phyloP scores from a whole-genome alignment of 2,113 vertebrate species.

The Irena cyanogastra region DNA sequence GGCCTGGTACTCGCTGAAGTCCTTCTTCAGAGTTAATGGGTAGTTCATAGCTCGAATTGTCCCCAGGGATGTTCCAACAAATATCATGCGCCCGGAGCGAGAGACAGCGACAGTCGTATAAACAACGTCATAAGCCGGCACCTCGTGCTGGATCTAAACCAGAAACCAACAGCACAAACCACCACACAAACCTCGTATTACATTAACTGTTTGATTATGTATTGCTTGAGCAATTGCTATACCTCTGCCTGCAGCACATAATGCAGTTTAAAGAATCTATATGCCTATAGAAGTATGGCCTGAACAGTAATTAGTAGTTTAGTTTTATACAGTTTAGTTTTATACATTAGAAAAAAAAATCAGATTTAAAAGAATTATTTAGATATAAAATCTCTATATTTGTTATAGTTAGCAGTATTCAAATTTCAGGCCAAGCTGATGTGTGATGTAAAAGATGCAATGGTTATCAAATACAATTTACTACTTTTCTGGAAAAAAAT shows the following conservation, averaged over 20 bases:
- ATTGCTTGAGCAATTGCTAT: background rate
- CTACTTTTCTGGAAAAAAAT: background rate
- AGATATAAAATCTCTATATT: background rate
- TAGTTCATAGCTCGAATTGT: slow-evolving; percentile 85
- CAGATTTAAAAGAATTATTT: background rate
- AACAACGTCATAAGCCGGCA: slow-evolving; percentile 72
- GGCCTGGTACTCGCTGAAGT: slow-evolving; percentile 85
- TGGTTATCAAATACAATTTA: background rate
- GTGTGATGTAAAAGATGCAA: background rate
- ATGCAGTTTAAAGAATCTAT: background rate
- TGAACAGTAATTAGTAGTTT: background rate
- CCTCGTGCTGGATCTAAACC: slow-evolving; percentile 82
- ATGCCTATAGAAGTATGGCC: background rate
- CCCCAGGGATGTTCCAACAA: slow-evolving; percentile 86
- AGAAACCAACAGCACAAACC: background rate
- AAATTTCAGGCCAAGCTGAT: background rate
- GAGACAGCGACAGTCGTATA: slow-evolving; percentile 83
- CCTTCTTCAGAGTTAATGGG: slow-evolving; percentile 79
- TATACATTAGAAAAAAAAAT: background rate
- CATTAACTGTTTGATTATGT: background rate
- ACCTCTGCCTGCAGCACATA: background rate
- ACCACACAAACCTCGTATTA: background rate
- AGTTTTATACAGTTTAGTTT: too few species aligned
- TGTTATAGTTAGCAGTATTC: background rate
- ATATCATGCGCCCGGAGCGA: slow-evolving; percentile 80